phyloP scores from a whole-genome alignment of 2,113 vertebrate species.

The Lasiurus cinereus region DNA sequence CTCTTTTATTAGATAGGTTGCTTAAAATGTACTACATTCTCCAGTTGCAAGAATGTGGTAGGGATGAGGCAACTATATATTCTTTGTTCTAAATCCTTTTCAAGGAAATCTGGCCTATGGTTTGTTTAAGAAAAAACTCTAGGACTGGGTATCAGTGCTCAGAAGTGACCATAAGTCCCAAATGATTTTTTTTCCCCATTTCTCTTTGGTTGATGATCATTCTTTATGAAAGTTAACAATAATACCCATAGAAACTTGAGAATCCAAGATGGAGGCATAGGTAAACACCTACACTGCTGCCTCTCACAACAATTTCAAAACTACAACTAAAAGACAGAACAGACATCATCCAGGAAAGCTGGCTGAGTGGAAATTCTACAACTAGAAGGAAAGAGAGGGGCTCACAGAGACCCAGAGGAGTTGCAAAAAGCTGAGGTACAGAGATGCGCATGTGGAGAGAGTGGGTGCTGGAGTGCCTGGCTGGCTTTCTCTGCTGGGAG shows the following conservation, averaged over 20 bases:
- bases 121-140: conserved; percentile 18
- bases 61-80: background rate
- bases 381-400: too few relatives aligned
- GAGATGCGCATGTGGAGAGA: too few relatives aligned
- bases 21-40: conserved; percentile 2
- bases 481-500: too few relatives aligned
- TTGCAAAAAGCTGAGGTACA: too few relatives aligned
- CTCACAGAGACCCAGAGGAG: too few relatives aligned
- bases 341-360: too few relatives aligned
- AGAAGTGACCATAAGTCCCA: background rate
- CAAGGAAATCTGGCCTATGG: background rate
- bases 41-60: background rate
- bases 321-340: too few relatives aligned
- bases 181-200: background rate
- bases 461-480: too few relatives aligned
- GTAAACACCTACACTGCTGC: too few relatives aligned
- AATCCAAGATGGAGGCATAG: too few relatives aligned
- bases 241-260: background rate
- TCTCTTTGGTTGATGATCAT: background rate
- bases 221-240: conserved; percentile 55
- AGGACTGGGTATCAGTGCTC: background rate
- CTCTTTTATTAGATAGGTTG: background rate
- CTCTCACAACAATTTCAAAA: too few relatives aligned
- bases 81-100: conserved; percentile 25
- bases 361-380: too few relatives aligned